phyloP scores from a whole-genome alignment of 2,888 invertebrate species.

The Watsonalla binaria region DNA sequence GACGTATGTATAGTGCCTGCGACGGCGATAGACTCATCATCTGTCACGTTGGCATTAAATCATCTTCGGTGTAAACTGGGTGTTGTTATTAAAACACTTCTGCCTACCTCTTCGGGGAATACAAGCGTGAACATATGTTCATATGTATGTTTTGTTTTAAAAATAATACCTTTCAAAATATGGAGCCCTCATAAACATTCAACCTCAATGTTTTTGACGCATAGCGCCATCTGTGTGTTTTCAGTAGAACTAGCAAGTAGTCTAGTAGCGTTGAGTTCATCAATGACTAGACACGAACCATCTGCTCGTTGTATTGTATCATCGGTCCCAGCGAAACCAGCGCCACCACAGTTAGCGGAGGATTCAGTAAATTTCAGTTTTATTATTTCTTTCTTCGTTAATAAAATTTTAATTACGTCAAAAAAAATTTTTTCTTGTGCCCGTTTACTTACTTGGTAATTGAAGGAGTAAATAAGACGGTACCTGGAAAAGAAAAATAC shows the following conservation, averaged over 20 bases:
- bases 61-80: too few species aligned
- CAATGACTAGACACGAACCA: conserved; percentile 27
- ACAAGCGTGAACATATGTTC: too few species aligned
- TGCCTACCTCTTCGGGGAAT: too few species aligned
- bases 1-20: too few species aligned
- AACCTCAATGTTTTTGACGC: not conserved
- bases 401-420: not conserved
- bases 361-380: conserved; percentile 37
- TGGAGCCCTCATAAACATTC: not conserved
- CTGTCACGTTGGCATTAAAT: too few species aligned
- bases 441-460: not conserved
- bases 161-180: too few species aligned
- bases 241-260: conserved; percentile 19
- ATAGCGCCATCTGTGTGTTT: conserved; percentile 39
- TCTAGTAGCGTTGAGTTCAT: conserved; percentile 12
- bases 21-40: too few species aligned
- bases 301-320: conserved; percentile 16
- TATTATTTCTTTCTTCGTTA: not conserved
- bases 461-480: not conserved
- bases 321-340: conserved; percentile 20
- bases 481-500: not conserved
- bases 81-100: too few species aligned
- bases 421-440: not conserved
- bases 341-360: conserved; percentile 27
- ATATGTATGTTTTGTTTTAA: too few species aligned